Evolutionary conservation across 2,113 vertebrate genomes (phyloP), one percentile per base, ranked within the genome.

Genomic region (Eurystomus gularis): DNA sequence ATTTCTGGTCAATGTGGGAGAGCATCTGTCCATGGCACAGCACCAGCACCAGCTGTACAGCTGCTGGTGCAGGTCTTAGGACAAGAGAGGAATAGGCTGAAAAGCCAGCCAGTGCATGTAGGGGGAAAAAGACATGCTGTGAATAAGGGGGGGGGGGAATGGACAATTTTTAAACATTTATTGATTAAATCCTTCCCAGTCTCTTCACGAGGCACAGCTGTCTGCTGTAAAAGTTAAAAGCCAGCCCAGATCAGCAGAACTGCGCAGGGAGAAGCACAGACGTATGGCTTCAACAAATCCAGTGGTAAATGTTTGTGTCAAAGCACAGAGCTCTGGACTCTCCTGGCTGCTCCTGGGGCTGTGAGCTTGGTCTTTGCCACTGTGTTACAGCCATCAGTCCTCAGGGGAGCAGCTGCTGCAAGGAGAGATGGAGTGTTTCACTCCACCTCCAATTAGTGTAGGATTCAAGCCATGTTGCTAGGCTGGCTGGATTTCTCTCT

Each of bases 371-470:
- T 55, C 52, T 71, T 39, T 83, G 39, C 31, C 24, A 18, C 72
- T 0, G 0, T 0, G 8, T 55, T 51, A 15, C 0, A 28, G 23
- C 71, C 4, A 0, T 15, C 0, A 0, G 33, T 40, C 54, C 65
- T 70, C 58, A 15, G 55, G 64, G 64, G 28, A 92, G 46, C 55
- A 64, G 64, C 68, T 88, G 82, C 60, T 51, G 17, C 9, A 29
- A 37, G 70, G 20, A 61, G 54, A 70, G 66, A 81, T 54, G 78
- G 48, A 42, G 58, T 3, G 24, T 66, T 86, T 80, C 37, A 9
- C 55, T 93, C 71, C 46, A n/a, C 71, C 90, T 88, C 62, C 72
- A 46, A 4, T 35, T 26, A 55, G 10, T 16, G 64, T 9, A 33
- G 46, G 39, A 75, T 82, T 55, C 60, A 26, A 70, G 51, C 54